A percentile compares a stretch with the other conserved stretches of the same genome.
Conservation (phyloP, 2,888 invertebrate genomes). For the Psylliodes chrysocephalus region DNA sequence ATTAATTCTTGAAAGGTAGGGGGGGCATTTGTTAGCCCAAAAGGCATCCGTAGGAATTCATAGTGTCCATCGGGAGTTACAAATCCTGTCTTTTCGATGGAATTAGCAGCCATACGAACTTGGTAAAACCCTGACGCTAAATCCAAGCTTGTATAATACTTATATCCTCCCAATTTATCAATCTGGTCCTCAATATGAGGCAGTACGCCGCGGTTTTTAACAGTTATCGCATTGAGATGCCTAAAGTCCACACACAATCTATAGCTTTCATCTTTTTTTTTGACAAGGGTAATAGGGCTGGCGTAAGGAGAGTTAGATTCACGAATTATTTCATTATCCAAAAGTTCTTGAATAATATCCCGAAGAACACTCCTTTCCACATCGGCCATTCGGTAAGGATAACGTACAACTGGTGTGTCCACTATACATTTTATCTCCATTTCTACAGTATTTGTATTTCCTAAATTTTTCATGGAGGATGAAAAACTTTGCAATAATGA, state of each 20-base stretch:
- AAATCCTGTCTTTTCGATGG: too few relatives aligned
- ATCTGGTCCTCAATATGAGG: too few relatives aligned
- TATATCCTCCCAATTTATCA: conserved; percentile 39
- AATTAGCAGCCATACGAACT: too few relatives aligned
- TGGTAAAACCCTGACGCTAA: conserved; percentile 48
- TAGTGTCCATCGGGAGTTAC: too few relatives aligned
- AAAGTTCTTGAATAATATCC: conserved; percentile 35
- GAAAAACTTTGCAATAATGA: conserved; percentile 13
- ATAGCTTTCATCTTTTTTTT: conserved; percentile 34
- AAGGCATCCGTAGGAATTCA: too few relatives aligned
- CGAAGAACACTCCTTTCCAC: conserved; percentile 31
- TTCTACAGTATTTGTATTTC: conserved; percentile 12
- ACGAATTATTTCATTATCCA: conserved; percentile 35
- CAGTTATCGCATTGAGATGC: conserved; percentile 29
- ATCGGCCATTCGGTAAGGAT: conserved; percentile 37
- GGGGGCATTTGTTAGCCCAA: too few relatives aligned
- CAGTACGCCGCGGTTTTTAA: conserved; percentile 34
- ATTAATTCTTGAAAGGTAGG: conserved; percentile 25
- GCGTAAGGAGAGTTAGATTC: conserved; percentile 38
- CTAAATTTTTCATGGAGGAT: conserved; percentile 1
- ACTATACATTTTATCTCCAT: conserved; percentile 18
- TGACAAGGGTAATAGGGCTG: conserved; percentile 37
- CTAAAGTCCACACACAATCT: conserved; percentile 41
- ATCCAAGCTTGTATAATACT: conserved; percentile 49
- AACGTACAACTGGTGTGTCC: conserved; percentile 16